Conservation (phyloP, 2,113 vertebrate genomes). For the Sitta europaea region DNA sequence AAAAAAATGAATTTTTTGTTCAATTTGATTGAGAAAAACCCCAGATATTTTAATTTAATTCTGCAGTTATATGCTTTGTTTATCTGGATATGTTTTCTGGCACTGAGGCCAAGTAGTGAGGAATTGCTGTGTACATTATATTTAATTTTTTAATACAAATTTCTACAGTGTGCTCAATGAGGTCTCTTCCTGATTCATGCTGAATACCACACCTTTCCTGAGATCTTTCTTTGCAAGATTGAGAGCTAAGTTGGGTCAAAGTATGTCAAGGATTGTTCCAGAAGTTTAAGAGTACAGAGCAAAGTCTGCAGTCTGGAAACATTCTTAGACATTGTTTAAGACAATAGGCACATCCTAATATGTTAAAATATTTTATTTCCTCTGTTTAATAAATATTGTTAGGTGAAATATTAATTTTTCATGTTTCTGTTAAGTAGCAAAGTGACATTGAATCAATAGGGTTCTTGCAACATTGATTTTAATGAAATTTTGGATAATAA, state of each 20-base stretch:
- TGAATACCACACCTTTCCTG: neutral
- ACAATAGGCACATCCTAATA: neutral
- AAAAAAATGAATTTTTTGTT: neutral
- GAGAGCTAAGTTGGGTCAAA: neutral
- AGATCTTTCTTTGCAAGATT: neutral
- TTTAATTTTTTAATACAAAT: neutral
- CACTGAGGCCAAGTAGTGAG: neutral
- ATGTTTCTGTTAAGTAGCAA: neutral
- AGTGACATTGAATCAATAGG: neutral
- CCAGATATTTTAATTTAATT: neutral
- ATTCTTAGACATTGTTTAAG: neutral
- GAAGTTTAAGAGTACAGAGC: neutral
- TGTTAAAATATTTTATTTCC: neutral
- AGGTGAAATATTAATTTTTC: neutral
- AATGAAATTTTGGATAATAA: neutral
- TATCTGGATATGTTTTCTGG: neutral
- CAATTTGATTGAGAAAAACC: neutral
- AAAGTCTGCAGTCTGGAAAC: neutral
- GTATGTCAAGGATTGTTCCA: neutral
- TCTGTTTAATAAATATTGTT: neutral
- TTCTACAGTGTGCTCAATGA: neutral
- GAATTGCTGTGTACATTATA: rapidly evolving
- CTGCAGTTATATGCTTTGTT: neutral
- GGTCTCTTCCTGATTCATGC: neutral
- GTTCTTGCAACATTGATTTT: neutral